These are phyloP conservation scores for Acanthis flammea DNA, from an alignment of 2,797 vertebrate genomes.

Conservation along the genomic window DNA sequence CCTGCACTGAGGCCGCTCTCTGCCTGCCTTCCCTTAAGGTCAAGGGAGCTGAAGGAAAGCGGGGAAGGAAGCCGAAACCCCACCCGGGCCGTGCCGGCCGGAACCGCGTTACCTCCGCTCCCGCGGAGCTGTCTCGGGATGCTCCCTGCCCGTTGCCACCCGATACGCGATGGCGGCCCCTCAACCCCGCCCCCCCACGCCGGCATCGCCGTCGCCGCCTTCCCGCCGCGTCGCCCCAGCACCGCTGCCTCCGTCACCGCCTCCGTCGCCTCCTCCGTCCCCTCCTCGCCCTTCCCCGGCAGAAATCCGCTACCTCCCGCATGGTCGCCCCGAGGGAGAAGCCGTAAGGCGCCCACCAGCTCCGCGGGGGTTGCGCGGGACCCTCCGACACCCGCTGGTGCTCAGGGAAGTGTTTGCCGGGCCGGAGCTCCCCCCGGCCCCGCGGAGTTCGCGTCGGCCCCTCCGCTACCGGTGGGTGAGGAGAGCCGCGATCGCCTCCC, in stretches of 20 bases:
- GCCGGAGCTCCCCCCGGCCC: not conserved
- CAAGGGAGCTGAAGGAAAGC: not conserved
- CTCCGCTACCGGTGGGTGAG: not conserved
- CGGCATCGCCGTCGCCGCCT: not conserved
- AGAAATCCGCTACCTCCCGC: not conserved
- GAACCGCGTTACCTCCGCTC: not conserved
- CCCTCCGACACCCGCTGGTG: not conserved
- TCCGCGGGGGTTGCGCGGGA: not conserved
- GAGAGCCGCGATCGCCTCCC: not conserved
- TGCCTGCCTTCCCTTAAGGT: not conserved
- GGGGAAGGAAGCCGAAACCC: not conserved
- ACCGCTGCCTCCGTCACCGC: not conserved
- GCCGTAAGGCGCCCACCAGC: accelerated
- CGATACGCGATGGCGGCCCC: not conserved
- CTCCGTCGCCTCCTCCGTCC: too few relatives aligned
- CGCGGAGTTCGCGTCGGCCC: not conserved
- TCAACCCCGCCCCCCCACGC: not conserved
- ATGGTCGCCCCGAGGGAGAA: too few relatives aligned
- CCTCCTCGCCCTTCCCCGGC: too few relatives aligned
- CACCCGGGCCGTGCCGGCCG: not conserved
- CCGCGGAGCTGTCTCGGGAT: not conserved
- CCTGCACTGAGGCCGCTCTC: not conserved
- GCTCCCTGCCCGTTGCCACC: not conserved
- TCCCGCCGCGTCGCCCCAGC: not conserved
- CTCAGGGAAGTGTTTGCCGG: not conserved